Evolutionary conservation across 2,888 invertebrate genomes (phyloP).

Genomic region (Drosophila lacicola): DNA sequence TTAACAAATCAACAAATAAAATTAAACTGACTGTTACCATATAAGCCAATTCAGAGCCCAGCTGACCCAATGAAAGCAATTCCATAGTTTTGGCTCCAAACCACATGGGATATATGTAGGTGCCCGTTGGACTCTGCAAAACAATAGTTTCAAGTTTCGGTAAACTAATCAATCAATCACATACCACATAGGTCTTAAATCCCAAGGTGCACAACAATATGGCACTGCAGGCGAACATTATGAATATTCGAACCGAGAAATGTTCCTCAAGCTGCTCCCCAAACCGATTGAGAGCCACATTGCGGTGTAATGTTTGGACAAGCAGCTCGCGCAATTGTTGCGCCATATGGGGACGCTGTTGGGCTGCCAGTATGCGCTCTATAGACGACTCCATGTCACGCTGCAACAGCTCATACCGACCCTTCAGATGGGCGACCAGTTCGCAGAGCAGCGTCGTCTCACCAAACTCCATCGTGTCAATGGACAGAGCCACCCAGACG

Average conservation of each 20-base stretch:
- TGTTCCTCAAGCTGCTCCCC: slow-evolving; percentile 63
- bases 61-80: slow-evolving; percentile 62
- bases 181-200: slow-evolving; percentile 75
- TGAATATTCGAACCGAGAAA: slow-evolving; percentile 74
- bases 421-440: slow-evolving; percentile 72
- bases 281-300: slow-evolving; percentile 68
- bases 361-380: slow-evolving; percentile 41
- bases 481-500: slow-evolving; percentile 64
- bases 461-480: slow-evolving; percentile 65
- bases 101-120: slow-evolving; percentile 67
- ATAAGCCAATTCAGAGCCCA: slow-evolving; percentile 68
- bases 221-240: slow-evolving; percentile 75
- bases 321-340: slow-evolving; percentile 57
- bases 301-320: slow-evolving; percentile 47
- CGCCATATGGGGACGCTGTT: slow-evolving; percentile 41
- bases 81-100: slow-evolving; percentile 70
- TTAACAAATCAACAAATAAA: not conserved
- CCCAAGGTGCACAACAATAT: slow-evolving; percentile 69
- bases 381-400: slow-evolving; percentile 54
- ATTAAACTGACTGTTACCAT: slow-evolving; percentile 51
- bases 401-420: slow-evolving; percentile 68
- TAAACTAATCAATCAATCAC: slow-evolving; percentile 6
- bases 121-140: slow-evolving; percentile 70
- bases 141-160: not conserved
- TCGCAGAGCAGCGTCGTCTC: slow-evolving; percentile 70